Percentiles rank a stretch among this genome's conserved stretches.
Evolutionary conservation across 2,113 vertebrate species (phyloP).

Genomic region (Datnioides undecimradiatus): DNA sequence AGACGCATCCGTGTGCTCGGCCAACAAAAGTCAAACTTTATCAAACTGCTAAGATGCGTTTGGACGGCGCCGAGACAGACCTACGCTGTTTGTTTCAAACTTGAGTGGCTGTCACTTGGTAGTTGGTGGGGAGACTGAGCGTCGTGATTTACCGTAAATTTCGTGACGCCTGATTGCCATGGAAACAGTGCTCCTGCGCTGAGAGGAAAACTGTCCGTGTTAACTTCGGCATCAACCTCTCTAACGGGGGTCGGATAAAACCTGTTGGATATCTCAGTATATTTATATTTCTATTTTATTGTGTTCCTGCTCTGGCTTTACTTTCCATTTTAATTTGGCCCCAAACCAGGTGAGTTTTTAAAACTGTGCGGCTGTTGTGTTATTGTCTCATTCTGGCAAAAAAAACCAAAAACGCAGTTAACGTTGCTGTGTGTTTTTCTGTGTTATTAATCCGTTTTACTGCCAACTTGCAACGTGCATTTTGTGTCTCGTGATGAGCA

Average conservation of each 20-base stretch:
- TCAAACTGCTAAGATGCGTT: conserved; percentile 18
- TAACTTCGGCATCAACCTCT: conserved; percentile 78
- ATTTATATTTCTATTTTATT: background rate
- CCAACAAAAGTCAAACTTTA: conserved; percentile 60
- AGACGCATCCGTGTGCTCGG: conserved; percentile 34
- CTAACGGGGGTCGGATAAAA: conserved; percentile 61
- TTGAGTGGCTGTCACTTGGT: conserved; percentile 30
- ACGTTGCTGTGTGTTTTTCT: background rate
- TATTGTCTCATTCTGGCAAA: background rate
- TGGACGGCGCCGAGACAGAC: too few species aligned
- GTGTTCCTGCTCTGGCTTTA: conserved; percentile 38
- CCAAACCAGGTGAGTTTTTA: conserved; percentile 67
- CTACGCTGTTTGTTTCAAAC: conserved; percentile 27
- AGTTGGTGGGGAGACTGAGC: conserved; percentile 30
- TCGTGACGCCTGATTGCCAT: conserved; percentile 86
- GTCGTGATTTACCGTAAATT: conserved; percentile 79
- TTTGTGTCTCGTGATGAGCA: background rate
- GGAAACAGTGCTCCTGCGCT: conserved; percentile 81
- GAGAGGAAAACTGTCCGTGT: conserved; percentile 71
- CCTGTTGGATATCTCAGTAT: conserved; percentile 66
- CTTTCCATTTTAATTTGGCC: conserved; percentile 41
- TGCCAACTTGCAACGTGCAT: conserved; percentile 39
- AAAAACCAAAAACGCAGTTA: conserved; percentile 26
- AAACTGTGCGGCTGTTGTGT: background rate
- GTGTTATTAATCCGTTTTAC: background rate